Base-by-base conservation (phyloP, 2,888 invertebrate species). In the Hemistola chrysoprasaria region DNA sequence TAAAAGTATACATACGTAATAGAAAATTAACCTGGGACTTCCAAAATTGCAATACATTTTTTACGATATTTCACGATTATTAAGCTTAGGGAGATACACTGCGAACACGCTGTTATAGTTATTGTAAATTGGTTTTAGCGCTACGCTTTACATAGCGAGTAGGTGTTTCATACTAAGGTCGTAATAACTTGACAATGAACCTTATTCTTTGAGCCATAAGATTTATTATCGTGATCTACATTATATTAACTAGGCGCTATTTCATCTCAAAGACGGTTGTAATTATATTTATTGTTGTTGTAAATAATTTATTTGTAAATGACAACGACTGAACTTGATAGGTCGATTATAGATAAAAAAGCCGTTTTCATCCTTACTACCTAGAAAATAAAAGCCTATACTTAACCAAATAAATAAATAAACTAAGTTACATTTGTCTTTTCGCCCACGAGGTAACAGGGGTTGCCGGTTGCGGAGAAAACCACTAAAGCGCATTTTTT, bases 211-310 rank as follows among this genome's bases (percentile, higher is more conserved):
- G 62, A 62, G n/a, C n/a, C n/a, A n/a, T n/a, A n/a, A n/a, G n/a
- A n/a, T n/a, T n/a, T n/a, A n/a, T n/a, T n/a, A n/a, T n/a, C n/a
- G n/a, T n/a, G n/a, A n/a, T n/a, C n/a, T n/a, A n/a, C n/a, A n/a
- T n/a, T n/a, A n/a, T n/a, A 16, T 16, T 16, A 16, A 16, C 4
- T 16, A 61, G 63, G 50, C 43, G 55, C 56, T 58, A 59, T 59
- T 59, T 54, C 56, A 56, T 71, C 60, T 69, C 65, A 58, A 52
- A 64, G 59, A 69, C 69, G 65, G 64, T 74, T 76, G 68, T 77
- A 74, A 65, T 67, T 74, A n/a, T n/a, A n/a, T n/a, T n/a, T n/a
- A n/a, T 75, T 71, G 69, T 78, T 78, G 59, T 62, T 78, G 77
- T 82, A 80, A 66, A 80, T 83, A 82, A 69, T 69, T 59, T 36